Conservation (phyloP, 2,888 invertebrate genomes). For the Drosophila heteroneura region DNA sequence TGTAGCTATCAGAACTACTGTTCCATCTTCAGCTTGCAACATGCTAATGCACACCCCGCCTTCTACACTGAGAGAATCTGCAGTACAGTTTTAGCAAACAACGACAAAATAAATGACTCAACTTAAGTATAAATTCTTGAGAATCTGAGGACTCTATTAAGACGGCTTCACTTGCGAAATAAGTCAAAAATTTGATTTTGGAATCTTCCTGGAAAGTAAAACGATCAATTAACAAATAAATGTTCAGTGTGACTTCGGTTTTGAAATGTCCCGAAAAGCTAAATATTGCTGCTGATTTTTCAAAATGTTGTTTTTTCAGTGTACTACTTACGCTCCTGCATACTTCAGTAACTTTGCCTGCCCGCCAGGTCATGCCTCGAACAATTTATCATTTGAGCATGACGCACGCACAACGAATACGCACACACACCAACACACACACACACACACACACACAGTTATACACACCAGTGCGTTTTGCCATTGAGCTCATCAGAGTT, state of each 20-base stretch:
- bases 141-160: not conserved
- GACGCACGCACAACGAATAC: conserved; percentile 66
- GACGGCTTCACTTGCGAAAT: not conserved
- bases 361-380: conserved; percentile 59
- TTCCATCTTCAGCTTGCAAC: conserved; percentile 36
- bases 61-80: not conserved
- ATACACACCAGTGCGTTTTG: conserved; percentile 47
- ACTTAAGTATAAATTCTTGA: not conserved
- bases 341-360: conserved; percentile 42
- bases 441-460: conserved; percentile 18
- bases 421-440: conserved; percentile 8
- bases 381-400: conserved; percentile 80
- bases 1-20: conserved; percentile 60
- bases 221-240: not conserved
- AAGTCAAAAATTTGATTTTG: not conserved
- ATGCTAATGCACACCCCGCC: conserved; percentile 26
- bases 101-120: not conserved
- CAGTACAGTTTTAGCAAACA: not conserved
- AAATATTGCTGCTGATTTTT: not conserved
- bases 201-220: not conserved
- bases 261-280: not conserved
- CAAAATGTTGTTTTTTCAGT: not conserved
- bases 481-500: conserved; percentile 60
- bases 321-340: conserved; percentile 4
- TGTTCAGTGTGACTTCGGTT: not conserved